A percentile compares a stretch with the other conserved stretches of the same genome.
phyloP scores from a whole-genome alignment of 2,888 invertebrate species.

The Amphipoea oculea region DNA sequence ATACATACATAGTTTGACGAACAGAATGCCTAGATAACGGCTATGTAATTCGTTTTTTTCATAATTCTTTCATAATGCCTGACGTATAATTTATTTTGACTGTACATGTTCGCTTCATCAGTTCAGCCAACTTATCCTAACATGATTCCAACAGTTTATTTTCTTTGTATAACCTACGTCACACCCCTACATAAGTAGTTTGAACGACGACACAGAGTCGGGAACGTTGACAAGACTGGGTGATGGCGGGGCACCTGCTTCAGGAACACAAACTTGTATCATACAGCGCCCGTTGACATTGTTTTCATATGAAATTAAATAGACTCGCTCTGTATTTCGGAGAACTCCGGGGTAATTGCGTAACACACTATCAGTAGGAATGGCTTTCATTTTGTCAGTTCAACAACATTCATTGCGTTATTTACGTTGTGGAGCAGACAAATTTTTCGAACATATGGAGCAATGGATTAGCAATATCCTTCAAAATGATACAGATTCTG shows the following conservation, averaged over 20 bases:
- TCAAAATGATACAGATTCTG: too few species aligned
- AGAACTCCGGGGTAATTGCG: background rate
- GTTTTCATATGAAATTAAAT: slow-evolving; percentile 15
- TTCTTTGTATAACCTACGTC: too few species aligned
- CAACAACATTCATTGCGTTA: background rate
- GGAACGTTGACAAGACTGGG: slow-evolving; percentile 18
- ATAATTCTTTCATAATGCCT: too few species aligned
- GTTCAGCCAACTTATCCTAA: background rate
- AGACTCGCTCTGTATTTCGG: background rate
- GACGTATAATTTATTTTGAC: background rate
- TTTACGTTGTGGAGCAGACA: too few species aligned
- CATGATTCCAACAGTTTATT: background rate
- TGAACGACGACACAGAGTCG: background rate
- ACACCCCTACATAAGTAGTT: slow-evolving; percentile 14
- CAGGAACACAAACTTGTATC: slow-evolving; percentile 16
- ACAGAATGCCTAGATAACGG: too few species aligned
- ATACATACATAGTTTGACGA: too few species aligned
- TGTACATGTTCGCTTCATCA: background rate
- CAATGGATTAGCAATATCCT: too few species aligned
- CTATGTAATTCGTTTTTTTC: background rate
- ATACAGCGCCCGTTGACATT: slow-evolving; percentile 12
- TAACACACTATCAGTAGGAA: too few species aligned
- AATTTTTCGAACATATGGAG: too few species aligned
- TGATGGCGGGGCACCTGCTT: slow-evolving; percentile 13
- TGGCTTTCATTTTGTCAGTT: background rate